Evolutionary conservation across 2,888 invertebrate genomes (phyloP), one percentile per base, ranked within the genome.

Genomic region (Pristionchus exspectatus): DNA sequence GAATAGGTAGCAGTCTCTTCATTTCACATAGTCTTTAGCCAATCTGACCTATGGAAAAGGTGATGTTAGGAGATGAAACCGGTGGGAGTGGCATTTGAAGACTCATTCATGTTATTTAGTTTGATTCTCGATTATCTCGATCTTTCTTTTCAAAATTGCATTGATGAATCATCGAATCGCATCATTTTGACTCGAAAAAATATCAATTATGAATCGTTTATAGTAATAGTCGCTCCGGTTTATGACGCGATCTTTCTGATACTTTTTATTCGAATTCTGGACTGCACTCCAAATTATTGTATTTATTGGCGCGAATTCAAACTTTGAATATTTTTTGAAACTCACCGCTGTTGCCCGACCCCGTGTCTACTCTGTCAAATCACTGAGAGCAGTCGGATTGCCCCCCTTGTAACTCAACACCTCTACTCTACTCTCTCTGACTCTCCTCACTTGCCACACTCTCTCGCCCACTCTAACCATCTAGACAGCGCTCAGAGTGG

Each of bases 331-430:
- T 24, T 63, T 63, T n/a, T 63, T 63, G 63, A 63, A 21, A 38
- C 38, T 74, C 72, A 2, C 30, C 30, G 18, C 21, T 74, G 81
- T 50, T 81, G 50, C n/a, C 81, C 50, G 81, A 81, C 77, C 38
- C 0, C 77, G 0, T 44, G 77, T 77, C 77, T 14, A 69, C 69
- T 30, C n/a, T 44, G 16, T 50, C 81, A 21, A 81, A 81, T 81
- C 81, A 81, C 38, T 33, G 38, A 9, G 74, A 38, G 50, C 7
- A n/a, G n/a, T 33, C 44, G 77, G 50, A 16, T 54, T 54, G n/a
- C 81, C 38, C 81, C 72, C 24, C 38, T 44, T 44, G 81, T 81
- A 81, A 81, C 81, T 27, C 81, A 27, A 81, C 81, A 81, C 81
- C 81, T 38, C 18, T 2, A 12, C 18, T 18, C 59, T 59, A 59